Base-by-base conservation (phyloP, 2,888 invertebrate species). In the Cheilosia vernalis region DNA sequence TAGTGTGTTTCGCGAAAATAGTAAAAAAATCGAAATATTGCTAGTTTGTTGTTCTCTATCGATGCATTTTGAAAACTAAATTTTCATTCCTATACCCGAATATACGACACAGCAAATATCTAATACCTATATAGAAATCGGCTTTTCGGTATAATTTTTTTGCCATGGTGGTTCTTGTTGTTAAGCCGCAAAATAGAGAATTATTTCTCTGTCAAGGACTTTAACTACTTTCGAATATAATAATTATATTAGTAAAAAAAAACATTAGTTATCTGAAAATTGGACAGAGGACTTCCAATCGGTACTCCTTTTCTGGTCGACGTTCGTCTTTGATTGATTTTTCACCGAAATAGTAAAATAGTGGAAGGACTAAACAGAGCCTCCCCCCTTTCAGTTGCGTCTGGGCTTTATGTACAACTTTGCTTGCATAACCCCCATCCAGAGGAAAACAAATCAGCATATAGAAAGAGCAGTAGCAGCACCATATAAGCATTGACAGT, bases 341-440 rank as follows among this genome's bases (percentile, higher is more conserved):
- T 84, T 84, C 80, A 76, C 74, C 51, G 66, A 58, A 67, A 55
- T 21, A 44, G 61, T 53, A 42, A 13, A 37, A 37, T 51, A 53
- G 76, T 55, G 55, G 21, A 55, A 70, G 61, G n/a, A 49, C 47
- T 56, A 55, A 19, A 47, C 19, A 17, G 47, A 47, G 64, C 53
- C 64, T 55, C 64, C 55, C 47, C 55, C 51, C 51, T 21, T 60
- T 63, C 37, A 55, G 49, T 70, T 64, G 47, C 19, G 74, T 84
- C 74, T 74, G 79, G 74, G 74, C 10, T 64, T 64, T 64, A 70
- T 58, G 44, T 82, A 76, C 42, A 74, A 69, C 42, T 73, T 70
- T 53, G 64, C 84, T 84, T 84, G 84, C 84, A 84, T 84, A 84
- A 84, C 69, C 40, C 69, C 58, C 61, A 74, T 69, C 44, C 42